phyloP scores from a whole-genome alignment of 1,140 invertebrate genomes.

The Aphelenchoides fujianensis region DNA sequence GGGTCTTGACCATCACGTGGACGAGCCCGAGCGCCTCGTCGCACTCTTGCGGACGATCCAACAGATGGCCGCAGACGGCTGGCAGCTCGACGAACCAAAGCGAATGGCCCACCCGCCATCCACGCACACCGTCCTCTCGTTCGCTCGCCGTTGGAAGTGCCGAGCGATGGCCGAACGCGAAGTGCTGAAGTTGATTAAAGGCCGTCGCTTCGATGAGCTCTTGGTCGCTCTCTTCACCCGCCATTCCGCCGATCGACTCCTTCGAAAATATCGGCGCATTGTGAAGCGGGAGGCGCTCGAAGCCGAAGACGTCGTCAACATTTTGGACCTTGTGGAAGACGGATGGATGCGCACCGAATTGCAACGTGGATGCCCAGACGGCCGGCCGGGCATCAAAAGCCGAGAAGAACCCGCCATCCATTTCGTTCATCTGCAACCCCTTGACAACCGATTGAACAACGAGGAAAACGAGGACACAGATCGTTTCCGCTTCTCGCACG shows the following conservation, averaged over 20 bases:
- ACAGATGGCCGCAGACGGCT: background rate
- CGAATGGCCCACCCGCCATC: background rate
- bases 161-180: background rate
- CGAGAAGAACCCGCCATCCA: too few relatives aligned
- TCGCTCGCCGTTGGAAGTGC: background rate
- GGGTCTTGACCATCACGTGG: background rate
- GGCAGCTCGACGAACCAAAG: background rate
- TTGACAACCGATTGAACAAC: too few relatives aligned
- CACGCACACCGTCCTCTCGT: background rate
- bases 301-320: background rate
- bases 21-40: background rate
- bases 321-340: conserved; percentile 1
- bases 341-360: conserved; percentile 1
- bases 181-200: background rate
- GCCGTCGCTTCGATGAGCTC: background rate
- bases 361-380: background rate
- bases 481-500: too few relatives aligned
- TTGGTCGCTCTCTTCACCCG: background rate
- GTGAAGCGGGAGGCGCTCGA: background rate
- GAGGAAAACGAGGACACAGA: too few relatives aligned
- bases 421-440: too few relatives aligned
- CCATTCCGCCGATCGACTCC: background rate
- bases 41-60: background rate
- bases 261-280: background rate
- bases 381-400: too few relatives aligned